Evolutionary conservation across 2,888 invertebrate genomes (phyloP), one percentile per base, ranked within the genome.

Genomic region (Microctonus hyperodae): DNA sequence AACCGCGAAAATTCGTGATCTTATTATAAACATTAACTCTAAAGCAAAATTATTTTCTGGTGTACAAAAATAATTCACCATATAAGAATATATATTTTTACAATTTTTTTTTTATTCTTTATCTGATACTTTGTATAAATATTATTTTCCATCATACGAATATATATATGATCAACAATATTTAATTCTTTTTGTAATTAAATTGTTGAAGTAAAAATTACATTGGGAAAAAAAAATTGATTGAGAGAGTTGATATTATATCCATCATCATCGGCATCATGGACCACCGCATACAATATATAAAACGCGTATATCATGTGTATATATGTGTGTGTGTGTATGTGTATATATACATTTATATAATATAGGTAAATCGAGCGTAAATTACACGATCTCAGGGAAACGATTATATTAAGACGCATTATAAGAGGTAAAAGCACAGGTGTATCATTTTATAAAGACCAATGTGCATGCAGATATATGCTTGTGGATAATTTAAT

Each of bases 1-100:
- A 76, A 81, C 81, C 81, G 79, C 81, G 78, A 81, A 81, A 81
- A 81, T 82, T 81, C 81, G 81, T 82, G 81, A 82, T 82, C 80
- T 79, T 78, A 79, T 79, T 80, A 79, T n/a, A 28, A 40, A 22
- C 25, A 6, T 28, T 60, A 25, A 33, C 23, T 58, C 31, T 55
- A 6, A 10, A 55, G 10, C 10, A n/a, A 55, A 9, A 55, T 55
- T 13, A 55, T 28, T 31, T 16, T 33, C 31, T 55, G 16, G n/a
- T 55, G 25, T n/a, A 53, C n/a, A n/a, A 28, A 13, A n/a, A 13
- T 4, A 53, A 31, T 55, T 53, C 25, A 5, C n/a, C 28, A 9
- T 6, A 5, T 25, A 53, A 13, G 5, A 37, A 37, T 11, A n/a
- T n/a, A 37, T 37, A n/a, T 37, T 37, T 22, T n/a, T n/a, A n/a